Base-by-base conservation (phyloP, 1,140 invertebrate species). In the Drosophila paulistorum region DNA sequence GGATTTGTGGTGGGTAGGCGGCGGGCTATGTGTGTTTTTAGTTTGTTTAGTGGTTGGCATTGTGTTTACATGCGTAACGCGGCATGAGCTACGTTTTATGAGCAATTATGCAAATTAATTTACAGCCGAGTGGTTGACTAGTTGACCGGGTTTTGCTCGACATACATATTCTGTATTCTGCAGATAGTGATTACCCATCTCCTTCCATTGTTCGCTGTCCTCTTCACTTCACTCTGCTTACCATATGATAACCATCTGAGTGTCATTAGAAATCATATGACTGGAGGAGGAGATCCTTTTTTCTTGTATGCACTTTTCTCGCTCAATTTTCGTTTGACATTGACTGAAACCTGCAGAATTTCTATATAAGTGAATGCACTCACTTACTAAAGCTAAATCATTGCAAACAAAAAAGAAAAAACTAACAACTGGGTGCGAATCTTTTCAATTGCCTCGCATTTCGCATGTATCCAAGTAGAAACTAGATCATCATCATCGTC, bases 21-120 rank as follows among this genome's bases (percentile, higher is more conserved):
- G 48, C 65, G 57, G 48, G 42, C 33, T 6, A n/a, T 26, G 59
- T 35, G 42, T 68, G 65, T 51, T 74, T n/a, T 77, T 65, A 65
- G 67, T 39, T 76, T 42, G 57, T 37, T 61, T 41, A 72, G 51
- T 74, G 59, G 60, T 61, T 77, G 60, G 73, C 17, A 39, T 42
- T 72, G 51, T 67, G 58, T 67, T 23, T 74, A 59, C 35, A 72
- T 82, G 83, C 83, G 83, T 87, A 79, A 79, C 68, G 67, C 82
- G 82, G 79, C 76, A 65, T 86, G 77, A 79, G 79, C 72, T 78
- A 45, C 68, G 65, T 74, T 89, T 89, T 83, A 89, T 75, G 77
- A 89, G 77, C 84, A 89, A 89, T 89, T 89, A 89, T 89, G 84
- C 84, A 89, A 89, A 89, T 89, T 89, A 89, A 89, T 89, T 76